These are phyloP conservation scores for Oncopodura yosiiana DNA, from an alignment of 1,140 invertebrate genomes.

Conservation along the genomic window DNA sequence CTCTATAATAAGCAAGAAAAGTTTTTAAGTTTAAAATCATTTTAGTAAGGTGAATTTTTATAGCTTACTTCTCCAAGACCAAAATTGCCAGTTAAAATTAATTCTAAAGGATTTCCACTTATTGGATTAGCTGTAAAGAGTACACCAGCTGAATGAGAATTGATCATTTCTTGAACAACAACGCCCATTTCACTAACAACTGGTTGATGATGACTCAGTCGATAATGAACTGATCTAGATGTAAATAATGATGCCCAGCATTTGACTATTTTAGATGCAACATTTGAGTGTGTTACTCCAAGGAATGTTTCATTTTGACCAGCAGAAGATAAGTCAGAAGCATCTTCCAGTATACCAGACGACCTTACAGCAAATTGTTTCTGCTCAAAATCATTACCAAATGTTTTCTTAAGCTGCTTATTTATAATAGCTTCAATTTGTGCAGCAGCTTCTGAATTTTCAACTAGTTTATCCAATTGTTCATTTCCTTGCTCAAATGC, in stretches of 20 bases:
- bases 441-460: neutral
- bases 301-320: constrained; percentile 72
- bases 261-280: constrained; percentile 50
- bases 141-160: constrained; percentile 60
- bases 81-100: constrained; percentile 67
- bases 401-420: constrained; percentile 26
- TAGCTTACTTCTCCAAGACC: constrained; percentile 62
- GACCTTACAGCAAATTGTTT: constrained; percentile 48
- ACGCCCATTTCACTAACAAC: constrained; percentile 60
- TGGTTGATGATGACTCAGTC: constrained; percentile 56
- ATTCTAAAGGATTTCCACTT: constrained; percentile 52
- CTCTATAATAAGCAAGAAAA: constrained; percentile 45
- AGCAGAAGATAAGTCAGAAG: constrained; percentile 63
- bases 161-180: constrained; percentile 68
- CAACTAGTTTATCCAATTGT: neutral
- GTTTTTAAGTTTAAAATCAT: neutral
- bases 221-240: constrained; percentile 62
- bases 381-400: constrained; percentile 29
- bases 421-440: constrained; percentile 13
- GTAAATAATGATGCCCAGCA: constrained; percentile 75
- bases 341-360: constrained; percentile 66
- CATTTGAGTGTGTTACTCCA: constrained; percentile 48
- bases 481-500: neutral
- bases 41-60: neutral
- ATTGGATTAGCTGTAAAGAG: constrained; percentile 68